Percentiles rank a stretch among this genome's conserved stretches.
phyloP scores from a whole-genome alignment of 2,888 invertebrate species.

The Cheilosia vernalis region DNA sequence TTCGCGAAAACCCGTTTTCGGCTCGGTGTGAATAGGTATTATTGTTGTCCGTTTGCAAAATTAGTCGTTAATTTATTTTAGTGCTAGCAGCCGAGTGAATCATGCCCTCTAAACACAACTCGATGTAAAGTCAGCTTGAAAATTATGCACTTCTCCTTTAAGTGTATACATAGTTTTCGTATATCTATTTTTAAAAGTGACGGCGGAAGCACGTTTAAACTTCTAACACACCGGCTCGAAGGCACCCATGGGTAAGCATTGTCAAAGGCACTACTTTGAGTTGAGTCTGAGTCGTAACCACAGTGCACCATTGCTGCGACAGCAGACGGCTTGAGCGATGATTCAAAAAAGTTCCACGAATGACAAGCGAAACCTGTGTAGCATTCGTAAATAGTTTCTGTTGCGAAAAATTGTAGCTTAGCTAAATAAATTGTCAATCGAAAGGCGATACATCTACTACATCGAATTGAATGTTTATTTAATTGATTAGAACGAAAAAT shows the following conservation, averaged over 20 bases:
- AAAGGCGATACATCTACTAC: background rate
- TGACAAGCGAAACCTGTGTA: slow-evolving; percentile 4
- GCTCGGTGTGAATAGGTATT: too few relatives aligned
- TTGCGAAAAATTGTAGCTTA: background rate
- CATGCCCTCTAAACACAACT: too few relatives aligned
- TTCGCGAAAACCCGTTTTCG: too few relatives aligned
- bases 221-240: background rate
- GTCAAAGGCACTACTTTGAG: background rate
- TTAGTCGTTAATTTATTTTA: too few relatives aligned
- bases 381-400: slow-evolving; percentile 6
- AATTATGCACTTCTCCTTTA: too few relatives aligned
- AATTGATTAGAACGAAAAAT: slow-evolving; percentile 13
- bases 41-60: too few relatives aligned
- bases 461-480: slow-evolving; percentile 16
- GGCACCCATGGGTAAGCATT: background rate
- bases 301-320: background rate
- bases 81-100: too few relatives aligned
- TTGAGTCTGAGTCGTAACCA: background rate
- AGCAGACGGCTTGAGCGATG: background rate
- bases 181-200: slow-evolving; percentile 5
- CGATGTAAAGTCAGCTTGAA: too few relatives aligned
- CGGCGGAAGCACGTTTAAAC: background rate
- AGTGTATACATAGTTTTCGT: too few relatives aligned
- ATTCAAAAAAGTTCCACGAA: background rate
- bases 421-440: background rate